Evolutionary conservation across 2,797 vertebrate genomes (phyloP).

Genomic region (Somateria mollissima): DNA sequence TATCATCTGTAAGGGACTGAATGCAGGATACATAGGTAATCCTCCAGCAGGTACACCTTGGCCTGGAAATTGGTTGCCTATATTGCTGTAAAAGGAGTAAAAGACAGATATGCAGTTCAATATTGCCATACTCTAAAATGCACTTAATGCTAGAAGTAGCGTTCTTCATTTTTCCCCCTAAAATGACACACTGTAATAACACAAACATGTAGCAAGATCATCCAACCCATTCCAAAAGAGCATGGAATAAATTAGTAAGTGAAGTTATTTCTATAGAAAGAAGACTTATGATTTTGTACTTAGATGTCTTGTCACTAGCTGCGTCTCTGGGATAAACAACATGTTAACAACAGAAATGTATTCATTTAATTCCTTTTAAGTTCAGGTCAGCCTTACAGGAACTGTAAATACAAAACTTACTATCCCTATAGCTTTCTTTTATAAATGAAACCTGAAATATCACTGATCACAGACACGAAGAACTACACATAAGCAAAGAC

Average conservation of each 20-base stretch:
- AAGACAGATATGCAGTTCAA: neutral
- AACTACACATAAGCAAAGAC: neutral
- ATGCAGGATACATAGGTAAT: constrained; percentile 83
- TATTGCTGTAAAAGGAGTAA: constrained; percentile 74
- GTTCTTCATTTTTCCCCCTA: neutral
- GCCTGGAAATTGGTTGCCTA: constrained; percentile 82
- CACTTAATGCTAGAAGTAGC: neutral
- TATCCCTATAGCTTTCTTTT: neutral
- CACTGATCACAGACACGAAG: neutral
- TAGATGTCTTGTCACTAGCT: neutral
- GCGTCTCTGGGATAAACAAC: neutral
- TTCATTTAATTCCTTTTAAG: neutral
- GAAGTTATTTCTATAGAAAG: neutral
- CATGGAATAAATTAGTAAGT: neutral
- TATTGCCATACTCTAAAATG: neutral
- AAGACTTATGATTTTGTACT: neutral
- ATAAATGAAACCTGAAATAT: neutral
- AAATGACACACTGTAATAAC: neutral
- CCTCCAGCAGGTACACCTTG: constrained; percentile 76
- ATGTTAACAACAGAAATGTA: neutral
- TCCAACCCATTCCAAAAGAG: neutral
- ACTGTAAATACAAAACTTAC: neutral
- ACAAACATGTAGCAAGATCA: neutral
- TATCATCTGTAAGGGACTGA: constrained; percentile 90
- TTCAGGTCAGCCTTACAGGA: neutral